Conservation (phyloP, 1,140 invertebrate genomes). For the Aleiodes sp. region DNA sequence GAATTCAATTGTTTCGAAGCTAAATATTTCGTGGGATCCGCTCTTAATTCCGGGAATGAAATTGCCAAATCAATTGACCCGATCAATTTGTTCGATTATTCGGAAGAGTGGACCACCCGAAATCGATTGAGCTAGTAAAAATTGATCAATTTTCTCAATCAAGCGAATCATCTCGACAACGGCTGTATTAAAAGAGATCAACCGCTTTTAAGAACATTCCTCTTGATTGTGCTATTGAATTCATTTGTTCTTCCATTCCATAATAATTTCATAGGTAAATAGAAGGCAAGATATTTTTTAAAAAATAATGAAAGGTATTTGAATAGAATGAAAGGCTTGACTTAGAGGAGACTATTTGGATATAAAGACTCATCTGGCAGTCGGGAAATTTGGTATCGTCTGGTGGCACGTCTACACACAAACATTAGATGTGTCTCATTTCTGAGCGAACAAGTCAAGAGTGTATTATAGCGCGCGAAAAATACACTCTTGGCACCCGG, state of each 20-base stretch:
- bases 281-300: no score
- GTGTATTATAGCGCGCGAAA: not conserved
- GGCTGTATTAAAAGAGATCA: no score
- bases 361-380: not conserved
- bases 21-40: not conserved
- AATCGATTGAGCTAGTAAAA: slow-evolving; percentile 16
- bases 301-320: no score
- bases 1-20: not conserved
- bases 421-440: slow-evolving; percentile 1
- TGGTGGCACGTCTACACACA: not conserved
- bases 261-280: no score
- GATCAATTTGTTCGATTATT: slow-evolving; percentile 18
- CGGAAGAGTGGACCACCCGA: slow-evolving; percentile 5
- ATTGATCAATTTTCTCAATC: slow-evolving; percentile 26
- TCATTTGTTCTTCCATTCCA: no score
- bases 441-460: not conserved
- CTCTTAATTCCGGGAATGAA: slow-evolving; percentile 15
- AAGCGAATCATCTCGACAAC: not conserved
- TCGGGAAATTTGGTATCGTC: not conserved
- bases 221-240: no score
- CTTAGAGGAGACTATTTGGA: no score
- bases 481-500: slow-evolving; percentile 37
- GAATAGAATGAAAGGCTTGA: no score
- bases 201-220: no score
- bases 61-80: slow-evolving; percentile 28